Evolutionary conservation across 2,797 vertebrate genomes (phyloP).

Genomic region (Eidolon dupreanum): DNA sequence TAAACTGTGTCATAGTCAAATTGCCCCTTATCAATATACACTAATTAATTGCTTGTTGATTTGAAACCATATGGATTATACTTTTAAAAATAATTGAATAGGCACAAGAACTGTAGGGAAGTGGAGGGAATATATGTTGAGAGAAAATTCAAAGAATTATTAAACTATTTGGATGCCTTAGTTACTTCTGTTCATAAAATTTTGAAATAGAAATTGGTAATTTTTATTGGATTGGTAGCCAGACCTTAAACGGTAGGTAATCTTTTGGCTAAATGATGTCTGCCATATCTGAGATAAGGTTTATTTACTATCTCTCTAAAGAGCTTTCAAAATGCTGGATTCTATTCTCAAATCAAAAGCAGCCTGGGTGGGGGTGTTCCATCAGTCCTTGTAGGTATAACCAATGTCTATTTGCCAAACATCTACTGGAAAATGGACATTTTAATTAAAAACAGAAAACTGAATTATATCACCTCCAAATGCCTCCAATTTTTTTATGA

Average conservation of each 20-base stretch:
- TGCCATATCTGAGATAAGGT: not conserved
- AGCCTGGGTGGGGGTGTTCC: not conserved
- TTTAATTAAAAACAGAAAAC: conserved; percentile 55
- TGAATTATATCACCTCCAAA: not conserved
- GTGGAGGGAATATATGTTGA: not conserved
- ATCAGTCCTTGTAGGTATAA: not conserved
- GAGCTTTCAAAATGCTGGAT: not conserved
- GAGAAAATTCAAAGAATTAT: not conserved
- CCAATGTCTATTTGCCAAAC: conserved; percentile 36
- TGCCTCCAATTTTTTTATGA: not conserved
- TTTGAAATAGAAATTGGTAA: not conserved
- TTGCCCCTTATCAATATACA: not conserved
- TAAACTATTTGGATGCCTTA: conserved; percentile 1
- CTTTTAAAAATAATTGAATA: conserved; percentile 42
- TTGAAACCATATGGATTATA: not conserved
- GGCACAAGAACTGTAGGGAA: not conserved
- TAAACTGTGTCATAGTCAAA: conserved; percentile 57
- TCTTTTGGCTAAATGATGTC: not conserved
- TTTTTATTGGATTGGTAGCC: not conserved
- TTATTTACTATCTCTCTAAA: not conserved
- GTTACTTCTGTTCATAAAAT: not conserved
- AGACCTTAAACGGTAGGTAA: not conserved
- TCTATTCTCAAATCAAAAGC: not conserved
- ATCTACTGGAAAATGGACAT: conserved; percentile 46
- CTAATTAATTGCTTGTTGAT: not conserved